A percentile compares a stretch with the other conserved stretches of the same genome.
Conservation (phyloP, 2,797 vertebrate species). For the Malurus leucopterus region DNA sequence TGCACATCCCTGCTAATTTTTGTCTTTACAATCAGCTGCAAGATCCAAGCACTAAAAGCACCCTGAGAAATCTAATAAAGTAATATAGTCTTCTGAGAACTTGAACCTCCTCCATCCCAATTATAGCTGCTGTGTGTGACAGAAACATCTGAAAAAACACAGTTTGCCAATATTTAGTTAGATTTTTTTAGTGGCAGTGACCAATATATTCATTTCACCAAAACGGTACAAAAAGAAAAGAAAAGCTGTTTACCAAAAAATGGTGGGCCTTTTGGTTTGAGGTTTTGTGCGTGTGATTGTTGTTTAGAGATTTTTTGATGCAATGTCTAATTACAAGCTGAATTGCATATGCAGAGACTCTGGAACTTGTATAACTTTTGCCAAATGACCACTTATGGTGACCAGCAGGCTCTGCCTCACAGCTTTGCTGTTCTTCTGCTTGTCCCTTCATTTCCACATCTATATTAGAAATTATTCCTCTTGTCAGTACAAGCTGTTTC, state of each 20-base stretch:
- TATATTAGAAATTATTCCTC: neutral
- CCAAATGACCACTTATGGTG: neutral
- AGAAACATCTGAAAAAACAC: neutral
- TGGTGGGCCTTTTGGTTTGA: accelerated
- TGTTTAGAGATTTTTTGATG: neutral
- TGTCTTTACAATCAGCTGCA: neutral
- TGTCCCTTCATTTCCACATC: neutral
- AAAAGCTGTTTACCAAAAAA: neutral
- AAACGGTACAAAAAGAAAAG: neutral
- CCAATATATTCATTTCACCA: neutral
- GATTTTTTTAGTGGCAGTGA: neutral
- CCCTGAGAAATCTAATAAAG: neutral
- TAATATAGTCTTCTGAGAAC: neutral
- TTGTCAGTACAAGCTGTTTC: neutral
- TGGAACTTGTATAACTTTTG: neutral
- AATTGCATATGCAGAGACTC: neutral
- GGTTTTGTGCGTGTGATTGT: neutral
- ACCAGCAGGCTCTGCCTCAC: neutral
- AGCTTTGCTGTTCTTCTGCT: neutral
- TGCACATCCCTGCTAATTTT: neutral
- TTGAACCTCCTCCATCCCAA: neutral
- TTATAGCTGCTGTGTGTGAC: neutral
- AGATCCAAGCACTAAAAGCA: neutral
- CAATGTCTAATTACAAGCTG: neutral
- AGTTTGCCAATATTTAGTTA: neutral